Conservation (phyloP, 2,113 vertebrate genomes). For the Notiomystis cincta region DNA sequence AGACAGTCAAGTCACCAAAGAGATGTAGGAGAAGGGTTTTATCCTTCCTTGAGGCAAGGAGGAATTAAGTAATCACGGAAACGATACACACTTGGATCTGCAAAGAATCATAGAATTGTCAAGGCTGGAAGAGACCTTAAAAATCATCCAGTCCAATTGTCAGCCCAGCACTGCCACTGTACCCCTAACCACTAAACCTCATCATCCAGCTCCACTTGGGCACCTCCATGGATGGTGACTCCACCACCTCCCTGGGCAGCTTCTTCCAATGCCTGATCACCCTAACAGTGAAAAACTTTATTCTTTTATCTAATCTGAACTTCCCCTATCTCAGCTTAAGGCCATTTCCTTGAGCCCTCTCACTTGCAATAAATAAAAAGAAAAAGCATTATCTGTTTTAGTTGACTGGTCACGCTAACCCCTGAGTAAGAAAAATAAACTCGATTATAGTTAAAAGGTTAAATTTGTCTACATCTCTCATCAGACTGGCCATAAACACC, state of each 20-base stretch:
- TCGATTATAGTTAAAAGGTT: not conserved
- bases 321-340: not conserved
- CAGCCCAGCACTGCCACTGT: not conserved
- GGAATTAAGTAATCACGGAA: not conserved
- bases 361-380: not conserved
- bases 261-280: not conserved
- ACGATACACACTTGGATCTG: not conserved
- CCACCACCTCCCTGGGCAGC: not conserved
- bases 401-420: not conserved
- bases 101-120: not conserved
- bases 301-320: not conserved
- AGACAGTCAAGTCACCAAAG: not conserved
- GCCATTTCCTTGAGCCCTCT: not conserved
- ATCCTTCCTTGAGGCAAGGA: not conserved
- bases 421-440: not conserved
- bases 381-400: not conserved
- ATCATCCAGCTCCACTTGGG: not conserved
- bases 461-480: not conserved
- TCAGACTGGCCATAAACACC: not conserved
- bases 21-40: not conserved
- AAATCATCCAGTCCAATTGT: not conserved
- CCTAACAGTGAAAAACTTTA: not conserved
- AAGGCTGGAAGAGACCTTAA: not conserved
- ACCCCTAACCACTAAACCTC: not conserved
- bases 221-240: fast-evolving